A percentile compares a stretch with the other conserved stretches of the same genome.
Evolutionary conservation across 2,888 invertebrate genomes (phyloP).

Genomic region (Drosophila engyochracea): DNA sequence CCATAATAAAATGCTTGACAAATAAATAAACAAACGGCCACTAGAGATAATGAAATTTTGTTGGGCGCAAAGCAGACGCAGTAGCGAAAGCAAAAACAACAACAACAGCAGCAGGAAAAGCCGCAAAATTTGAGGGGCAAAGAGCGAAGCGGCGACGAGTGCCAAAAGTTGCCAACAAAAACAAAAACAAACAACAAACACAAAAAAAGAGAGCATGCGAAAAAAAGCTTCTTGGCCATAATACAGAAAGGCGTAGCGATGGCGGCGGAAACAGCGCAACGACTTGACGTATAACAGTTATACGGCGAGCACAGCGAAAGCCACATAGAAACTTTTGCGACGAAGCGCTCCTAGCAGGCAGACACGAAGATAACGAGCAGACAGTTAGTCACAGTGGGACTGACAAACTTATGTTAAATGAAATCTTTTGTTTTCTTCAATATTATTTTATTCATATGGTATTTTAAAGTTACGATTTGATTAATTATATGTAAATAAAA

Average conservation of each 20-base stretch:
- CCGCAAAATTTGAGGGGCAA: constrained; percentile 56
- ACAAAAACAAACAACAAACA: constrained; percentile 69
- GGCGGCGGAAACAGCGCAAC: constrained; percentile 41
- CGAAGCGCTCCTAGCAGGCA: constrained; percentile 38
- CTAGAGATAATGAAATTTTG: constrained; percentile 74
- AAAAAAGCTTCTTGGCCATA: constrained; percentile 51
- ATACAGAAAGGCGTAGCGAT: constrained; percentile 28
- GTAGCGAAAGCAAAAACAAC: constrained; percentile 34
- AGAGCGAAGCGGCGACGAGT: constrained; percentile 38
- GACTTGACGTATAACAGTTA: constrained; percentile 63
- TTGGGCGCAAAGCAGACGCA: constrained; percentile 21
- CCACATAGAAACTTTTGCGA: constrained; percentile 17
- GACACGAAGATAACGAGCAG: constrained; percentile 50
- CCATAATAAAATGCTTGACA: constrained; percentile 46
- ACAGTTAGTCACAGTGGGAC: constrained; percentile 11
- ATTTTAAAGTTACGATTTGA: neutral
- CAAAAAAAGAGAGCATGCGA: constrained; percentile 52
- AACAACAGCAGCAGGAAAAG: constrained; percentile 39
- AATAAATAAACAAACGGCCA: constrained; percentile 74
- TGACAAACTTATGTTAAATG: neutral
- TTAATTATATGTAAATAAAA: too few relatives aligned
- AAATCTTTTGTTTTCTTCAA: neutral
- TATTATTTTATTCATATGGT: neutral
- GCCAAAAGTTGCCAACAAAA: constrained; percentile 64
- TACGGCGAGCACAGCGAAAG: constrained; percentile 8